Evolutionary conservation across 2,888 invertebrate genomes (phyloP).

Genomic region (Galeopsomyia nigrocyanea): DNA sequence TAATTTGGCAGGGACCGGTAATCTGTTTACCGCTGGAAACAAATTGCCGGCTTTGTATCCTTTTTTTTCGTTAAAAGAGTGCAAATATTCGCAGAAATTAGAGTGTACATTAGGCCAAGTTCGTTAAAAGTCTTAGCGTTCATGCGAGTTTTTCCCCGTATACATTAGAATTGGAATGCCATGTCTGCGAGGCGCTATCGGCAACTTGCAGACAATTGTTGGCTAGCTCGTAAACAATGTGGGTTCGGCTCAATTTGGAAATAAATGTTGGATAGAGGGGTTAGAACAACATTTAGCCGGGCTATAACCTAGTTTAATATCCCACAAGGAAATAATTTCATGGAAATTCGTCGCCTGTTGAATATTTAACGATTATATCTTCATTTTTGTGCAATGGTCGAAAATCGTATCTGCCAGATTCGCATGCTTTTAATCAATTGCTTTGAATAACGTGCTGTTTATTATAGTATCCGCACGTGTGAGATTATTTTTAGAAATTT

Average conservation of each 20-base stretch:
- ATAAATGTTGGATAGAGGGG: slow-evolving; percentile 21
- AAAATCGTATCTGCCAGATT: neutral
- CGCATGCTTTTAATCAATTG: neutral
- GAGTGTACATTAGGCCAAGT: neutral
- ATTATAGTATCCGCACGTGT: neutral
- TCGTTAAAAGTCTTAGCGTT: neutral
- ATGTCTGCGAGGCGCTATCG: slow-evolving; percentile 1
- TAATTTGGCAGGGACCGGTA: no score
- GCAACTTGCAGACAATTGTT: neutral
- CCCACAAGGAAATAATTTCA: slow-evolving; percentile 19
- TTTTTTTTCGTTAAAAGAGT: no score
- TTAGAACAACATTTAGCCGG: slow-evolving; percentile 4
- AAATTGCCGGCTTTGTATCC: no score
- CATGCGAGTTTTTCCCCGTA: neutral
- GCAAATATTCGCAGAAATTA: neutral
- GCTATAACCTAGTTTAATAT: slow-evolving; percentile 6
- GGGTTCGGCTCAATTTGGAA: slow-evolving; percentile 19
- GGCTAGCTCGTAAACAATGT: slow-evolving; percentile 10
- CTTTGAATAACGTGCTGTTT: neutral
- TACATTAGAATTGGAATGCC: neutral
- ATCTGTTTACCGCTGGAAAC: no score
- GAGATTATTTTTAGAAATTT: slow-evolving; percentile 1
- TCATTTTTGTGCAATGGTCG: neutral
- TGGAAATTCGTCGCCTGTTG: no score
- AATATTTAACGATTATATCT: neutral